phyloP scores from a whole-genome alignment of 2,113 vertebrate species.

The Salvator merianae region DNA sequence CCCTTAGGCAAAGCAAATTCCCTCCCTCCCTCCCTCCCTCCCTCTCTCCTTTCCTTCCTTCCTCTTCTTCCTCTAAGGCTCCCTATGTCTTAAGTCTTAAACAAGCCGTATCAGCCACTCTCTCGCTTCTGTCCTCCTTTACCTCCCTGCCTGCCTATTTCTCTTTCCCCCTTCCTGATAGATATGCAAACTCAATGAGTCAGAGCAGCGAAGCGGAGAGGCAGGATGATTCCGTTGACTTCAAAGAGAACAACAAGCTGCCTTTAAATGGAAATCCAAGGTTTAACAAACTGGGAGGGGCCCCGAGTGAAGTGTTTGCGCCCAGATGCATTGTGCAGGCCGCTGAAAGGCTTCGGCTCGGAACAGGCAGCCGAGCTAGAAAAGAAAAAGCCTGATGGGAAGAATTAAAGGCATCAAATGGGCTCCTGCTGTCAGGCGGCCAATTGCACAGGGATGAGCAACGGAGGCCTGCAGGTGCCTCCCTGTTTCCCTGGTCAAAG shows the following conservation, averaged over 20 bases:
- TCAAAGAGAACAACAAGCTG: conserved; percentile 22
- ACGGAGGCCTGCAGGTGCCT: not conserved
- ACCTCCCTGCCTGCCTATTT: not conserved
- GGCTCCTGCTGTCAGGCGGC: not conserved
- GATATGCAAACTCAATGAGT: conserved; percentile 30
- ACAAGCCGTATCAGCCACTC: too few relatives aligned
- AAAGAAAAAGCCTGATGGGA: not conserved
- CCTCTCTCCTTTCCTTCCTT: not conserved
- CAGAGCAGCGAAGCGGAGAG: conserved; percentile 23
- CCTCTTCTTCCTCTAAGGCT: too few relatives aligned
- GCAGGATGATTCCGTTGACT: conserved; percentile 37
- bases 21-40: too few relatives aligned
- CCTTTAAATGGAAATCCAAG: conserved; percentile 10
- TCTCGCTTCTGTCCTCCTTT: not conserved
- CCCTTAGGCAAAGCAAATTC: not conserved
- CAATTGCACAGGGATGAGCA: too few relatives aligned
- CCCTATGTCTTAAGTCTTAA: not conserved
- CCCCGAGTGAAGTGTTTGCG: not conserved
- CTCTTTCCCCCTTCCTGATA: conserved; percentile 8
- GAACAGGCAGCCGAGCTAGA: not conserved
- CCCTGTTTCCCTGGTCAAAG: too few relatives aligned
- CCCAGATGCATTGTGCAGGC: not conserved
- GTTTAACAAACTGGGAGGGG: not conserved
- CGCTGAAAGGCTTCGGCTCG: not conserved
- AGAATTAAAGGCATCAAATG: not conserved